A percentile compares a stretch with the other conserved stretches of the same genome.
Conservation (phyloP, 2,797 vertebrate species). For the Apogon talboti region DNA sequence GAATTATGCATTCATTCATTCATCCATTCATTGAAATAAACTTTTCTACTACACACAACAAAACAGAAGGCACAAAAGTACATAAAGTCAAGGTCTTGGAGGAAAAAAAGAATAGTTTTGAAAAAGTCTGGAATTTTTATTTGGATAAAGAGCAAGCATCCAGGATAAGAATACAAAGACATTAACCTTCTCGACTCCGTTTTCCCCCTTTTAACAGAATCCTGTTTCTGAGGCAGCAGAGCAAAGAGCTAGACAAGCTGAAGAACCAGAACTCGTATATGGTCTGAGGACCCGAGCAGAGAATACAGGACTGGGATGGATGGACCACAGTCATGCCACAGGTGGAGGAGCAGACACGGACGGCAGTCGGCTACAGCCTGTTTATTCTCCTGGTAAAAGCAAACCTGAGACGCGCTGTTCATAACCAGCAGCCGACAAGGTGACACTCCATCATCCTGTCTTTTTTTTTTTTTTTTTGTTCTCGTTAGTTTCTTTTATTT, state of each 20-base stretch:
- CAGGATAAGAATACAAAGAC: background rate
- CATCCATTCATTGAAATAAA: too few relatives aligned
- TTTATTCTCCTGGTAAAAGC: constrained; percentile 46
- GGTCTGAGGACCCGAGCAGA: constrained; percentile 88
- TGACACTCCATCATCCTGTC: constrained; percentile 48
- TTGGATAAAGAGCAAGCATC: too few relatives aligned
- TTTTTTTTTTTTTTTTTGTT: constrained; percentile 12
- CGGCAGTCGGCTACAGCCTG: constrained; percentile 49
- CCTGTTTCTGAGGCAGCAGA: constrained; percentile 99
- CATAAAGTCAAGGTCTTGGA: too few relatives aligned
- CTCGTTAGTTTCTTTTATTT: constrained; percentile 8
- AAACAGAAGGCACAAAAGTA: too few relatives aligned
- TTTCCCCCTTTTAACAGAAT: constrained; percentile 83
- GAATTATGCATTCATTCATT: too few relatives aligned
- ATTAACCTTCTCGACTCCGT: background rate
- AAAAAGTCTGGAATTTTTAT: too few relatives aligned
- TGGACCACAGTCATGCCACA: constrained; percentile 36
- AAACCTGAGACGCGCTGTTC: constrained; percentile 44
- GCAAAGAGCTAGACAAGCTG: constrained; percentile 99
- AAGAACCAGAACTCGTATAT: constrained; percentile 99
- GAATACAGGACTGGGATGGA: constrained; percentile 40
- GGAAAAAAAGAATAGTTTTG: too few relatives aligned
- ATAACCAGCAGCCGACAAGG: constrained; percentile 29
- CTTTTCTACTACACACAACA: too few relatives aligned
- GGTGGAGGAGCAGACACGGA: constrained; percentile 47